Evolutionary conservation across 1,140 invertebrate species (phyloP), one percentile per base, ranked within the genome.

Genomic region (Cryptotermes secundus): DNA sequence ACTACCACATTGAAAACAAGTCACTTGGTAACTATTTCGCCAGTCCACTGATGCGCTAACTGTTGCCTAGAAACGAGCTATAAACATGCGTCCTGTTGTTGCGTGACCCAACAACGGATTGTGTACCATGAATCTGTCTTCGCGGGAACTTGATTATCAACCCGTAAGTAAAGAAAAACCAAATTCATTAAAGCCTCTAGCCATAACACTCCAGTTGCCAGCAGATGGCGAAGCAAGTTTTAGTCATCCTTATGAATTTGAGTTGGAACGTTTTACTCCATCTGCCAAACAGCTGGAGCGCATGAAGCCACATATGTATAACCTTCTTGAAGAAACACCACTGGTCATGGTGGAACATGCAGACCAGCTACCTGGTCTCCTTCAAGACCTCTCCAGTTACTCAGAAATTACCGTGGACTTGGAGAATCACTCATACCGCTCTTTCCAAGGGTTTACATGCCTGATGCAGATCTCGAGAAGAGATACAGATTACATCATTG

Each of bases 401-500:
- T 90, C 91, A 26, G 95, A 96, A 88, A 93, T 99, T 86, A 96
- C 96, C 38, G 92, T 98, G 31, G 97, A 99, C 93, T 90, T 98
- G 79, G 97, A 98, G 89, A 95, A 97, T 90, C 96, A 98, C 89
- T 95, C 94, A 1, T 97, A 97, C 87, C 90, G 96, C 85, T 93
- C 93, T 9, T 97, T 95, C 87, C 94, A 93, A 92, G 98, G 94
- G 22, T 96, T 96, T 72, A 98, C 97, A 0, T 99, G 98, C 89
- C 90, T 99, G 0, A 95, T 99, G 89, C 99, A 99, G 91, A 97
- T 99, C 87, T 98, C 97, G 1, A 98, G 97, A 1, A 87, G 91
- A 53, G 90, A 93, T 35, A 93, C 93, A 31, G 99, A 99, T 90
- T 99, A 96, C 88, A 91, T 99, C 16, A 92, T 99, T 38, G 99